Percentiles rank a stretch among this genome's conserved stretches.
Evolutionary conservation across 2,888 invertebrate species (phyloP).

Genomic region (Meta bourneti): DNA sequence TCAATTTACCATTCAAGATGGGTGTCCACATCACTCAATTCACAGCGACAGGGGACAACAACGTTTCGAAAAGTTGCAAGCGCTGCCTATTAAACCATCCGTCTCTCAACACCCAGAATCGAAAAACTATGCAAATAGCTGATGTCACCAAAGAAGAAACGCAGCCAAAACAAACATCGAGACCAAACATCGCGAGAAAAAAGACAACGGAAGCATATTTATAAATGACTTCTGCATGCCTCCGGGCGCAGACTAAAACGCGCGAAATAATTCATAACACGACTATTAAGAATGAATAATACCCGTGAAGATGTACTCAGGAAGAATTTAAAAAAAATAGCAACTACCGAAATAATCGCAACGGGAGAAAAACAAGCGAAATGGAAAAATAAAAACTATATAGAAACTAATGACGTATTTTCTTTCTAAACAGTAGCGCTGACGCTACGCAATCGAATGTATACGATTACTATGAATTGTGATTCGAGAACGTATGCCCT

Average conservation of each 20-base stretch:
- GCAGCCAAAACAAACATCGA: too few species aligned
- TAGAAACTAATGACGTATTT: slow-evolving; percentile 40
- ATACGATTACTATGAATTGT: slow-evolving; percentile 48
- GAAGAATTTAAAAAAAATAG: slow-evolving; percentile 38
- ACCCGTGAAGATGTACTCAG: neutral
- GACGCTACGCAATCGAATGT: slow-evolving; percentile 14
- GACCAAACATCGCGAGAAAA: too few species aligned
- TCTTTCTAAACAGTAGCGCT: slow-evolving; percentile 13
- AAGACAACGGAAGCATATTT: too few species aligned
- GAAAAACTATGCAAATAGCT: too few species aligned
- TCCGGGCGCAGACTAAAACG: neutral
- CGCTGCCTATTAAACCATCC: too few species aligned
- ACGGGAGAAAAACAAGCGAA: neutral
- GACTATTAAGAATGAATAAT: slow-evolving; percentile 23
- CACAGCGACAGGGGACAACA: too few species aligned
- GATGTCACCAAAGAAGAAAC: too few species aligned
- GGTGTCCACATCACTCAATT: too few species aligned
- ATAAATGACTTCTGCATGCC: slow-evolving; percentile 13
- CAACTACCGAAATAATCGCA: neutral
- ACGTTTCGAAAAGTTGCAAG: too few species aligned
- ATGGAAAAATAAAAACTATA: slow-evolving; percentile 31
- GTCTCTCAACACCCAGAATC: too few species aligned
- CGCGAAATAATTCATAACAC: slow-evolving; percentile 36
- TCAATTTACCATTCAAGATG: too few species aligned
- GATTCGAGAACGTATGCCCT: slow-evolving; percentile 26